Evolutionary conservation across 2,888 invertebrate species (phyloP), one percentile per base, ranked within the genome.

Genomic region (Pristionchus japonicus): DNA sequence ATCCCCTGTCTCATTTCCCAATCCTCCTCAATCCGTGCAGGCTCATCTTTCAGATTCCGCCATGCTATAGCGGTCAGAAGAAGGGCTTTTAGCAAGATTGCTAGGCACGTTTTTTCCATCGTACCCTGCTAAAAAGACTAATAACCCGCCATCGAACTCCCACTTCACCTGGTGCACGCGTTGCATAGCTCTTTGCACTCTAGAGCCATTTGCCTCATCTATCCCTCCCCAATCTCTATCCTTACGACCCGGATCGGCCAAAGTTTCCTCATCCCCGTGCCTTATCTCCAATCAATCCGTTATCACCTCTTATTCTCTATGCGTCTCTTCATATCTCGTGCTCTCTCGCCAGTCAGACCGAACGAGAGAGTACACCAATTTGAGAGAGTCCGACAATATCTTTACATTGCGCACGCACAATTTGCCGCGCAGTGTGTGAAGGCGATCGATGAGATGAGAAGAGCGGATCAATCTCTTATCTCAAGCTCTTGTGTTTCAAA

Each of bases 221-320:
- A 52, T 52, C 52, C 52, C 52, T 23, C 52, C 74, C 1, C 40
- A n/a, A 37, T 47, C 43, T 20, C 47, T 43, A 77, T 77, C 77
- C 43, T 43, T 77, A 34, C 43, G 43, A 77, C 27, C 47, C 40
- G 74, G 40, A 47, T 77, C 77, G 77, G 27, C 27, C 77, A 40
- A 77, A 77, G 77, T 77, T 77, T 77, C 43, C 77, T n/a, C 47
- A 77, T 77, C 74, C 74, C 40, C 11, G 17, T 11, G 31, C 43
- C 43, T 77, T 77, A 77, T 77, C 77, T 13, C 77, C 43, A 47
- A 77, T 77, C 77, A 43, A 77, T 77, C n/a, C 43, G n/a, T 34
- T 27, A 43, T 77, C 43, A 77, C 43, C 43, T 43, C 64, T 9
- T 27, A 6, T 4, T 31, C 4, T 23, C 31, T 57, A 17, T 31